phyloP scores from a whole-genome alignment of 2,113 vertebrate genomes.

The Myotis yumanensis region DNA sequence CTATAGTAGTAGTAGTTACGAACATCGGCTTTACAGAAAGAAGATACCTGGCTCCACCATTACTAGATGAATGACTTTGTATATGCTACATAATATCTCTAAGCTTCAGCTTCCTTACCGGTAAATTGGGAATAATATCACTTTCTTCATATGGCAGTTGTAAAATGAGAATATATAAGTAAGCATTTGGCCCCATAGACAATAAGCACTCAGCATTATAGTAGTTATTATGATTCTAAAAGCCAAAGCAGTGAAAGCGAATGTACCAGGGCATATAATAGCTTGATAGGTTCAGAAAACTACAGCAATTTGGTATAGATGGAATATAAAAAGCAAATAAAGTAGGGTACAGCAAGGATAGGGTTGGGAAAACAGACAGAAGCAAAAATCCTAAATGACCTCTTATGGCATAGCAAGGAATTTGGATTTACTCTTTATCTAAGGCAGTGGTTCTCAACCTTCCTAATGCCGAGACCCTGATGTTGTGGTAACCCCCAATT shows the following conservation, averaged over 20 bases:
- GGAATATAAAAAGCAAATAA: constrained; percentile 52
- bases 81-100: background rate
- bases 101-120: constrained; percentile 20
- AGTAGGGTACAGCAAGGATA: background rate
- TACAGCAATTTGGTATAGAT: constrained; percentile 28
- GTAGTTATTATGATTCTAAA: constrained; percentile 27
- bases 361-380: constrained; percentile 30
- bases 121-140: background rate
- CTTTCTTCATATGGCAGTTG: constrained; percentile 48
- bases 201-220: constrained; percentile 38
- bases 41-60: background rate
- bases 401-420: background rate
- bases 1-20: background rate
- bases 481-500: no score
- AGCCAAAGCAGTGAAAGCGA: constrained; percentile 18
- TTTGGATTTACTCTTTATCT: constrained; percentile 27
- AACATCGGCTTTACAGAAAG: background rate
- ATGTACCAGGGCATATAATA: background rate
- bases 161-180: background rate
- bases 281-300: constrained; percentile 33
- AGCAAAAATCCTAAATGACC: constrained; percentile 49
- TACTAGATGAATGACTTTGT: background rate
- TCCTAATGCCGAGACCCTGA: no score
- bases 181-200: background rate
- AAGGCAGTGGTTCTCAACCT: background rate